Evolutionary conservation across 2,113 vertebrate genomes (phyloP), one percentile per base, ranked within the genome.

Genomic region (Polypterus bichir): DNA sequence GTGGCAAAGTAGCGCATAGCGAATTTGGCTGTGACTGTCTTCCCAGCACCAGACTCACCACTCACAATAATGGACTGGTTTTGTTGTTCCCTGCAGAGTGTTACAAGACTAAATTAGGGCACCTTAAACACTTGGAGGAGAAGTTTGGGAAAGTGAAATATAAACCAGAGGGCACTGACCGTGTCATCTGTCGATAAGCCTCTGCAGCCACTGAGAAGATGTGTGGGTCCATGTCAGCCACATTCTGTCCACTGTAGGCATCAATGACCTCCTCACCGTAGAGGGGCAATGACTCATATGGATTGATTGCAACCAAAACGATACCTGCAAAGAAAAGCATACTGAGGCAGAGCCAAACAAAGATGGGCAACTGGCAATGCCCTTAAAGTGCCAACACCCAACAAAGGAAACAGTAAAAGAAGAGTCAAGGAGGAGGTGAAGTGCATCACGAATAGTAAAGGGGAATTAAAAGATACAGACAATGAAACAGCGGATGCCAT

Each of bases 21-120:
- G 68, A 84, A 86, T 55, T 86, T 86, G 47, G 86, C 87, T 3
- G 86, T 86, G 61, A 87, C 80, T 0, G 87, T 89, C 73, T 88
- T 89, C 6, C 87, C 86, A 0, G 87, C 83, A 11, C 87, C 87
- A 2, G 84, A 88, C 74, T 89, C 87, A 45, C 87, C 87, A 54
- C 87, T 88, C 68, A 89, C 85, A 68, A 88, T 81, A 69, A 89
- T 81, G 1, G 87, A 89, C 76, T 89, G 87, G 69, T 87, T 85
- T 55, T 74, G 82, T 67, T 84, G 79, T 66, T 89, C 83, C 61
- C 87, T 89, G 9, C 44, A 27, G 4, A 27, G 7, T n/a, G 11
- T 46, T 60, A 8, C 46, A 27, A 46, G 11, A 47, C n/a, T 27
- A 27, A 27, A 27, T 27, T 45, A 47, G 5, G 3, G 3, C 8